Evolutionary conservation across 2,113 vertebrate species (phyloP).

Genomic region (Desmodus rotundus): DNA sequence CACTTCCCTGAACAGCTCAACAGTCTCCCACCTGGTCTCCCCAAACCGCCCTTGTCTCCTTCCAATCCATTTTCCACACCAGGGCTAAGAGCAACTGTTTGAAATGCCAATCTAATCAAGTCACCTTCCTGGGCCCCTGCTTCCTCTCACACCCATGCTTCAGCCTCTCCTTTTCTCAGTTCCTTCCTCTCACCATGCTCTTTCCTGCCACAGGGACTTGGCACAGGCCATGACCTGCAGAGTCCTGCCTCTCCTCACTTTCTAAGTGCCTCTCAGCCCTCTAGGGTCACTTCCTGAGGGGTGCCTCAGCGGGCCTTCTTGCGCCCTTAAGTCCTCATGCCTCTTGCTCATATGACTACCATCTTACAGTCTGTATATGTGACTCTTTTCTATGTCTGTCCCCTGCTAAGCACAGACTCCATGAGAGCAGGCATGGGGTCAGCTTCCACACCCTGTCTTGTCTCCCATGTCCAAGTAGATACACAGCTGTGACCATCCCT

Average conservation of each 20-base stretch:
- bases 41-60: neutral
- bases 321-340: neutral
- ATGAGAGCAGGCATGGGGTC: rapidly evolving
- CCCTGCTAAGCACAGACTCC: neutral
- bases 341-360: neutral
- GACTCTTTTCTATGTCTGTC: neutral
- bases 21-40: neutral
- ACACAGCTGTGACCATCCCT: neutral
- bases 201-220: neutral
- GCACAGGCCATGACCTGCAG: neutral
- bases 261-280: neutral
- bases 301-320: neutral
- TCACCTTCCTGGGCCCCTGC: neutral
- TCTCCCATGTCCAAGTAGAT: neutral
- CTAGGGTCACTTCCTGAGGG: neutral
- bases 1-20: neutral
- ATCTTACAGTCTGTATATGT: too few relatives aligned
- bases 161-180: neutral
- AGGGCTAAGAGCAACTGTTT: neutral
- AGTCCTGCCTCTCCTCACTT: neutral
- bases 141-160: neutral
- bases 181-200: neutral
- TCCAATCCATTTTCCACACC: neutral
- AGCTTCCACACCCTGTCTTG: neutral
- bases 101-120: neutral